phyloP scores from a whole-genome alignment of 2,888 invertebrate genomes.

The Rhodophaea formosa region DNA sequence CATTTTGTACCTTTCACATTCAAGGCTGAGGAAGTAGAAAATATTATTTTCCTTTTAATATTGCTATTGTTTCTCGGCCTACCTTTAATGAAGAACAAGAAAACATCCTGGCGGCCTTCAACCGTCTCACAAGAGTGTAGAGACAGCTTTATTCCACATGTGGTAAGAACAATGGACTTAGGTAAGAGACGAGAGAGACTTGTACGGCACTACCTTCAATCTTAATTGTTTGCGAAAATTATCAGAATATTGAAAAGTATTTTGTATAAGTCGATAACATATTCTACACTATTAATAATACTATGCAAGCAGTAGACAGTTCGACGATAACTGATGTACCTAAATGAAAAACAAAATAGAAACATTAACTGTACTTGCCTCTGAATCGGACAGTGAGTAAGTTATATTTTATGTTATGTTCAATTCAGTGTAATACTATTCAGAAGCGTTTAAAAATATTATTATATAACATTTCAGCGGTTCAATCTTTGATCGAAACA shows the following conservation, averaged over 20 bases:
- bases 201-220: conserved; percentile 1
- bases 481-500: no score
- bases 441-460: no score
- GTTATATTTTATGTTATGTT: no score
- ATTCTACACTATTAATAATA: conserved; percentile 1
- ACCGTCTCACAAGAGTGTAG: not conserved
- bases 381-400: not conserved
- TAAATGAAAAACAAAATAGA: no score
- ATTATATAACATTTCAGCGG: no score
- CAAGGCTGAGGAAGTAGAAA: not conserved
- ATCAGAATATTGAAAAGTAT: not conserved
- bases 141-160: not conserved
- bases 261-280: not conserved
- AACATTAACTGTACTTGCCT: no score
- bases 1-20: no score
- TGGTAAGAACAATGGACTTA: conserved; percentile 1
- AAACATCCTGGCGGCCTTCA: conserved; percentile 3
- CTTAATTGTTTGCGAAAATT: not conserved
- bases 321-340: no score
- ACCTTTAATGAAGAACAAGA: not conserved
- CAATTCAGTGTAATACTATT: no score
- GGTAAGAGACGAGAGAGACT: not conserved
- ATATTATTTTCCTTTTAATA: not conserved
- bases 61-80: not conserved
- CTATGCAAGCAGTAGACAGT: not conserved